Evolutionary conservation across 2,797 vertebrate genomes (phyloP).

Genomic region (Trichosurus vulpecula): DNA sequence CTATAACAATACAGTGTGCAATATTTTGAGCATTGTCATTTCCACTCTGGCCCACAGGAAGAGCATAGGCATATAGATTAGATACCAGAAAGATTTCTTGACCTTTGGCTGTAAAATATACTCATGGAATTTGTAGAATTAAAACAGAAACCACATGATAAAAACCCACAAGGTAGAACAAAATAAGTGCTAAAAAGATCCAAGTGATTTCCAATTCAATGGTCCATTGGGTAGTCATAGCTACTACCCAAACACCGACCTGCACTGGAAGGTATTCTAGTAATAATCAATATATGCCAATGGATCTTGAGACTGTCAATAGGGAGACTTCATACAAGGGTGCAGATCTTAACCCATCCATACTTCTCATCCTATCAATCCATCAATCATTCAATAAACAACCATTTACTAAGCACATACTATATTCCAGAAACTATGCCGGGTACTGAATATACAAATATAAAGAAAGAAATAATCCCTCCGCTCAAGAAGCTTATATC

Average conservation of each 20-base stretch:
- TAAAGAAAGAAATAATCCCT: not conserved
- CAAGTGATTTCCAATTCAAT: not conserved
- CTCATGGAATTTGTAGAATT: not conserved
- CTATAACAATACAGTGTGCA: not conserved
- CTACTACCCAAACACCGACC: not conserved
- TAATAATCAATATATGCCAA: not conserved
- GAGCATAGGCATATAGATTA: not conserved
- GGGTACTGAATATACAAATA: not conserved
- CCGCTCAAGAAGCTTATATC: not conserved
- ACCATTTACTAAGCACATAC: not conserved
- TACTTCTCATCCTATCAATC: not conserved
- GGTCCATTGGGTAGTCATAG: not conserved
- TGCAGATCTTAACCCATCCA: not conserved
- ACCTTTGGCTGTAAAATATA: not conserved
- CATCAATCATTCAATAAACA: not conserved
- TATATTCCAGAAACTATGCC: not conserved
- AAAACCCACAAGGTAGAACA: not conserved
- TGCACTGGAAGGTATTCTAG: not conserved
- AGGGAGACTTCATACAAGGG: not conserved
- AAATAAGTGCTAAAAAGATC: not conserved
- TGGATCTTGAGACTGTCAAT: not conserved
- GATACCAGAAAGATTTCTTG: not conserved
- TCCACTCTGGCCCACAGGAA: not conserved
- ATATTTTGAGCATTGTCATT: not conserved
- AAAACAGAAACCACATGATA: not conserved